A percentile compares a stretch with the other conserved stretches of the same genome.
These are phyloP conservation scores for Endomychus coccineus DNA, from an alignment of 2,888 invertebrate species.

Conservation along the genomic window DNA sequence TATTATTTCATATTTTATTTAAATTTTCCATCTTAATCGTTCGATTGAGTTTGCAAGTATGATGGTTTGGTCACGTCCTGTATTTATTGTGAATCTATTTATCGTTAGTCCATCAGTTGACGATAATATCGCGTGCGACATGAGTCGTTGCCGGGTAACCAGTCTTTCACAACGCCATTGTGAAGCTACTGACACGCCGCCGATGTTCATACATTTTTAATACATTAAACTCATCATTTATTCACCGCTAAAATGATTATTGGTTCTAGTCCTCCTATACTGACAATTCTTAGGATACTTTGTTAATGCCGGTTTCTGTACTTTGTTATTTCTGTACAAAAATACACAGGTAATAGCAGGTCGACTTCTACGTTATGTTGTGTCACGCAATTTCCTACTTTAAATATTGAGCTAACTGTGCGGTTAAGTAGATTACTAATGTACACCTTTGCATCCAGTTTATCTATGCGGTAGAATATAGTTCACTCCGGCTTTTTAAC, in stretches of 20 bases:
- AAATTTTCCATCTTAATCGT: too few species aligned
- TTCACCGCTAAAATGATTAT: slow-evolving; percentile 40
- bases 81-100: too few species aligned
- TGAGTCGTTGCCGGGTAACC: slow-evolving; percentile 36
- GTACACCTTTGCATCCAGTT: too few species aligned
- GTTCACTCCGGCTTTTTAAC: too few species aligned
- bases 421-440: background rate
- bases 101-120: slow-evolving; percentile 34
- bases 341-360: slow-evolving; percentile 13
- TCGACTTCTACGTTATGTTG: slow-evolving; percentile 16
- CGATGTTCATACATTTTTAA: slow-evolving; percentile 38
- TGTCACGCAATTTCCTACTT: slow-evolving; percentile 29
- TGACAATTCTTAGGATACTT: slow-evolving; percentile 31
- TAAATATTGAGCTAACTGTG: slow-evolving; percentile 20
- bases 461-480: too few species aligned
- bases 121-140: slow-evolving; percentile 41
- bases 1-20: too few species aligned
- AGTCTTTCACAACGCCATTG: slow-evolving; percentile 36
- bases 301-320: slow-evolving; percentile 22
- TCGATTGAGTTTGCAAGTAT: too few species aligned
- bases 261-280: slow-evolving; percentile 32
- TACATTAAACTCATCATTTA: slow-evolving; percentile 39
- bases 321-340: slow-evolving; percentile 6
- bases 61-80: too few species aligned
- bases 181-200: slow-evolving; percentile 27